A percentile compares a stretch with the other conserved stretches of the same genome.
phyloP scores from a whole-genome alignment of 2,888 invertebrate genomes.

The Tachina grossa region DNA sequence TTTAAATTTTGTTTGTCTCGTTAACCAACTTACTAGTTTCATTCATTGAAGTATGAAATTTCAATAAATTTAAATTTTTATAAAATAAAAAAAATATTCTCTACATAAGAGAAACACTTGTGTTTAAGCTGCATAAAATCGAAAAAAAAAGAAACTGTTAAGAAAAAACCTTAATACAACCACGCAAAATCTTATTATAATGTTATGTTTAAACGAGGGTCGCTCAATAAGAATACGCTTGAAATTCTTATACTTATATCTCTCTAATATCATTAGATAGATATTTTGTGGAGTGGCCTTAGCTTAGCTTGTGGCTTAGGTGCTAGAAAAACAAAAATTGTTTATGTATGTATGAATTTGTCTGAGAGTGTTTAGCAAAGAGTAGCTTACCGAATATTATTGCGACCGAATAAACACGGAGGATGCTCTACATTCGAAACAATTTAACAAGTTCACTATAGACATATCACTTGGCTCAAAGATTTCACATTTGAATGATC shows the following conservation, averaged over 20 bases:
- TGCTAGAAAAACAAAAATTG: too few relatives aligned
- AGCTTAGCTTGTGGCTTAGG: too few relatives aligned
- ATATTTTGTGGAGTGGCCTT: too few relatives aligned
- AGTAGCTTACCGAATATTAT: too few relatives aligned
- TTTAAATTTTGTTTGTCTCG: slow-evolving; percentile 38
- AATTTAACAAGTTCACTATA: too few relatives aligned
- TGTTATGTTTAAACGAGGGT: slow-evolving; percentile 31
- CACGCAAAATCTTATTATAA: slow-evolving; percentile 47
- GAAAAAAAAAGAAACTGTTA: not conserved
- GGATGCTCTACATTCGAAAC: too few relatives aligned
- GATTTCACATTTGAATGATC: too few relatives aligned
- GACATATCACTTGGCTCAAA: too few relatives aligned
- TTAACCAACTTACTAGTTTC: slow-evolving; percentile 58
- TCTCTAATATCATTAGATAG: too few relatives aligned
- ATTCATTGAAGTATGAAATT: slow-evolving; percentile 55
- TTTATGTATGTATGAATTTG: too few relatives aligned
- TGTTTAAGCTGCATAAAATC: slow-evolving; percentile 35
- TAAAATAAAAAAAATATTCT: slow-evolving; percentile 16
- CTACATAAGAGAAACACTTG: slow-evolving; percentile 34
- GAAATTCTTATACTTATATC: not conserved
- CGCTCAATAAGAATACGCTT: not conserved
- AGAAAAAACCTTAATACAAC: slow-evolving; percentile 42
- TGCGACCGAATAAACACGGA: too few relatives aligned
- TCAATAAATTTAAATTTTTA: slow-evolving; percentile 54
- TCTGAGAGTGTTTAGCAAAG: too few relatives aligned